Base-by-base conservation (phyloP, 2,888 invertebrate genomes). In the Argyresthia albistria region DNA sequence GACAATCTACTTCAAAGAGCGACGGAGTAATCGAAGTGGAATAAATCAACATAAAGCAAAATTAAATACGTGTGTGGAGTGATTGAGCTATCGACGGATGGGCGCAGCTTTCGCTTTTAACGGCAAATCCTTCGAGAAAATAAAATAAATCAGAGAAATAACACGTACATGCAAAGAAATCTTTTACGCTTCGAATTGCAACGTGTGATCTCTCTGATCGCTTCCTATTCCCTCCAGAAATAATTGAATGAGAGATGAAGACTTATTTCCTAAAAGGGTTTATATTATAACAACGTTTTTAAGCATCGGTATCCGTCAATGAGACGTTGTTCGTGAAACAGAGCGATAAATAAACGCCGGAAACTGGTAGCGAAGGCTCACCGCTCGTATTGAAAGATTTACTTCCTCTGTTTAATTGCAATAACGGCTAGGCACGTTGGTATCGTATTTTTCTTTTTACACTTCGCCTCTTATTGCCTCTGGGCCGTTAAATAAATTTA, bases 361-460 rank as follows among this genome's bases (percentile, higher is more conserved):
- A 79, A 86, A 73, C 80, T 77, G 77, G 76, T 81, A 76, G 77
- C 80, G 76, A 83, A 79, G 74, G 81, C 65, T 75, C 69, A 72
- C 73, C 65, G 79, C 80, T 81, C 81, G 84, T 84, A 87, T 86
- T 84, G 86, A 87, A 86, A 87, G 86, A 87, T 87, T 86, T 87
- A 87, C 86, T 87, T 86, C 86, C 86, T 81, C 81, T 82, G 86
- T 87, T 87, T 87, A 87, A 87, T 87, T 87, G 86, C 86, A 87
- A 86, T 87, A 86, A 86, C 87, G 86, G 82, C 84, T 83, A 82
- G 84, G 87, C 87, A 86, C 87, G 87, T 86, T 82, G 84, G 83
- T 86, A 86, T 83, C 87, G 87, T 86, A 87, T 87, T 86, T 86
- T 87, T 86, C 86, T 86, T 84, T 87, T 87, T 82, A 84, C 84